Evolutionary conservation across 2,888 invertebrate species (phyloP).

Genomic region (Arge pagana): DNA sequence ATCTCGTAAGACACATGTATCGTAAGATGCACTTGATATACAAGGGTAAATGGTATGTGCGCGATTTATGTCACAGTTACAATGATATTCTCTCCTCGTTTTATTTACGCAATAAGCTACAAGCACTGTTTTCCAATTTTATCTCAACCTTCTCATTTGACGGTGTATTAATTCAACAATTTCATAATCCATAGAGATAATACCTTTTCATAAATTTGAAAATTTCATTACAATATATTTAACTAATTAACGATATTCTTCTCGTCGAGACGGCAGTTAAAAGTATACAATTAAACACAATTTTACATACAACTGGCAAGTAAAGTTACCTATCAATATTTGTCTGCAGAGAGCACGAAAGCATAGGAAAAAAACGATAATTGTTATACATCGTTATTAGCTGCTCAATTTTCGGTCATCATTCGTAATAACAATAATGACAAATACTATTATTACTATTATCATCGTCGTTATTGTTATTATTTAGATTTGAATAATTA

Average conservation of each 20-base stretch:
- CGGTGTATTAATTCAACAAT: constrained; percentile 33
- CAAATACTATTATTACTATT: constrained; percentile 26
- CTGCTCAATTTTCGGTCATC: constrained; percentile 33
- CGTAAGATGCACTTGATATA: no score
- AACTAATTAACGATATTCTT: constrained; percentile 36
- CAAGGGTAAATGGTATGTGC: no score
- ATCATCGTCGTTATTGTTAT: constrained; percentile 36
- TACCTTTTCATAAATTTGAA: constrained; percentile 41
- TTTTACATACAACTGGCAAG: constrained; percentile 40
- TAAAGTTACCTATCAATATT: constrained; percentile 22
- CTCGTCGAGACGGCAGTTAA: constrained; percentile 31
- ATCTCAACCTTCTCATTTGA: neutral
- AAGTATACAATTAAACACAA: constrained; percentile 38
- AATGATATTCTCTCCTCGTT: constrained; percentile 31
- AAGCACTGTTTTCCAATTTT: constrained; percentile 9
- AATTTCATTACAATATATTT: constrained; percentile 39
- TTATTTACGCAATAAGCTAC: constrained; percentile 26
- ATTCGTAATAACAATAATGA: constrained; percentile 35
- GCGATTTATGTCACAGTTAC: no score
- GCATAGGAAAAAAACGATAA: constrained; percentile 46
- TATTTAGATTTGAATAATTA: constrained; percentile 21
- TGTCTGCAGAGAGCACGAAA: constrained; percentile 47
- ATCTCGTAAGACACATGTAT: no score
- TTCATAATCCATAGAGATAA: constrained; percentile 45
- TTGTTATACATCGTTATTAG: constrained; percentile 30